Base-by-base conservation (phyloP, 2,888 invertebrate species). In the Frankliniella intonsa region DNA sequence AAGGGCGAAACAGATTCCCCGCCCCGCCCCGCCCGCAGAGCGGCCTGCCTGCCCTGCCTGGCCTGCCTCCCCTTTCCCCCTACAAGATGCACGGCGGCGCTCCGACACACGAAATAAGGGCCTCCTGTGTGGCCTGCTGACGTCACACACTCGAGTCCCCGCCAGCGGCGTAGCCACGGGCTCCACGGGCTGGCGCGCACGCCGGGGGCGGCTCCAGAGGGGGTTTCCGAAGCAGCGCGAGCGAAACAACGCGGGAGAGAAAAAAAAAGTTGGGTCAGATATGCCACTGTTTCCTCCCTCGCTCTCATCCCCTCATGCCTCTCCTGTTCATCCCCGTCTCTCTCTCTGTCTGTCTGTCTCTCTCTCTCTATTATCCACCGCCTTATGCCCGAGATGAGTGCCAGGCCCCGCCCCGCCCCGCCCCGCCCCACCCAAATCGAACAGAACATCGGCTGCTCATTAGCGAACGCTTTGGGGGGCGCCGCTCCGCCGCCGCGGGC, bases 381-480 rank as follows among this genome's bases (percentile, higher is more conserved):
- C 38, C 38, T 38, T 38, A 5, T 38, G 38, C 38, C 38, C 5
- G 38, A 38, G 38, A 38, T 5, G 5, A 38, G 38, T 38, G 38
- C 38, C 38, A 38, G 5, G 38, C 62, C 62, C 17, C 62, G 3
- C 51, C 55, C 55, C 2, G 14, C 55, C 3, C 55, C 55, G 12
- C 55, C 55, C 19, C 55, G 14, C 2, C 69, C 25, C 69, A 25
- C 22, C 69, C 69, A 22, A 76, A 76, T 76, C 69, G 69, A 76
- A 76, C 62, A 62, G 69, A 76, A 76, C 69, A 76, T 76, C 69
- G 69, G 25, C 69, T 76, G 69, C 69, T 76, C 69, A 76, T 76
- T 76, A 76, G 25, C 69, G 25, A 76, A 22, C 22, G 69, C 69
- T 38, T 38, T 38, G 38, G 38, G 38, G 38, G 3, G 2, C 69